Evolutionary conservation across 2,888 invertebrate species (phyloP).

Genomic region (Chydorus sphaericus): DNA sequence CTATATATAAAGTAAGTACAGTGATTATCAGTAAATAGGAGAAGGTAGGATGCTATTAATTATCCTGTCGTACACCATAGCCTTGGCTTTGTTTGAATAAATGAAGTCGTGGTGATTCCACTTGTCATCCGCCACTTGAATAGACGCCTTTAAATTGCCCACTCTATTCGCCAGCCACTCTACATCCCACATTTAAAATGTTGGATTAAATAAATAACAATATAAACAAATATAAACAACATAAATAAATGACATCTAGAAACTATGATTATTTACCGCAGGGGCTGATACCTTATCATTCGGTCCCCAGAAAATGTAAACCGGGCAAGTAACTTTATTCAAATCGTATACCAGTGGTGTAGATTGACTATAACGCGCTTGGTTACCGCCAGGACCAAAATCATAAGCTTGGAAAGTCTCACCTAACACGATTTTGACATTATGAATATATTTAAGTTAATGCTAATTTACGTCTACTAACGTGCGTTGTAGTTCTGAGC

Average conservation of each 20-base stretch:
- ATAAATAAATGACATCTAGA: no score
- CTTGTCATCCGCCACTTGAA: background rate
- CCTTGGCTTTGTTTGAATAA: conserved; percentile 14
- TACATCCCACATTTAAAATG: background rate
- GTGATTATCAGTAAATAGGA: no score
- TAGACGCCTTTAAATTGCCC: conserved; percentile 2
- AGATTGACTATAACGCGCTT: conserved; percentile 15
- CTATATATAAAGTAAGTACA: no score
- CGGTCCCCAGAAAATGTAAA: conserved; percentile 1
- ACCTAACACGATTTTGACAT: no score
- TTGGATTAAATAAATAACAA: background rate
- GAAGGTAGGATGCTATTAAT: background rate
- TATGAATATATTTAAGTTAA: no score
- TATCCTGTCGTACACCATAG: conserved; percentile 9
- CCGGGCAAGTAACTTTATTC: conserved; percentile 13
- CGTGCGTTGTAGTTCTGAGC: conserved; percentile 20
- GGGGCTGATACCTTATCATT: background rate
- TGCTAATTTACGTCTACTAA: no score
- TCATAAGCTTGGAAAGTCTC: background rate
- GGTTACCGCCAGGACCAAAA: conserved; percentile 18
- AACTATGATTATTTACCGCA: background rate
- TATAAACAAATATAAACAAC: background rate
- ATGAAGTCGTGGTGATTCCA: conserved; percentile 19
- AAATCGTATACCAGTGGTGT: conserved; percentile 19
- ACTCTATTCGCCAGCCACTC: background rate